These are phyloP conservation scores for Notoglanidium macrostoma DNA, from an alignment of 2,797 vertebrate species.

Conservation along the genomic window DNA sequence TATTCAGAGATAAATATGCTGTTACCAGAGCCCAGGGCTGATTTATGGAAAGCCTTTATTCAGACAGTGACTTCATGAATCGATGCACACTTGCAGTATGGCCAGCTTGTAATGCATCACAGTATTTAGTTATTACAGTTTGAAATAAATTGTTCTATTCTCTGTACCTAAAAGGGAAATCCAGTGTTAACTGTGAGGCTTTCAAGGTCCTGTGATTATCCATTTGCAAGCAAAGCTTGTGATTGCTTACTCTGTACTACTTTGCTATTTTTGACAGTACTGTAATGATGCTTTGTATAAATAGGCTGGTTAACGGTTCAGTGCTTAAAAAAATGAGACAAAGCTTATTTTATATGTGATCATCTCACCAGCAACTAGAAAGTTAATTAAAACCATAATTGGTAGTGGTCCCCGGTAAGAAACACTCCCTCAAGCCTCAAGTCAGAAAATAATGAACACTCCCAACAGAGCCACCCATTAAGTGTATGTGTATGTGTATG, in stretches of 20 bases:
- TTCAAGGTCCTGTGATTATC: slow-evolving; percentile 76
- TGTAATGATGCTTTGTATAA: slow-evolving; percentile 82
- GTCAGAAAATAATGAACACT: slow-evolving; percentile 72
- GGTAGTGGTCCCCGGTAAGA: slow-evolving; percentile 78
- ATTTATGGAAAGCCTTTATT: slow-evolving; percentile 64
- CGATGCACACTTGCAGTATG: slow-evolving; percentile 58
- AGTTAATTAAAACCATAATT: slow-evolving; percentile 88
- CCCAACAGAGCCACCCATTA: slow-evolving; percentile 57
- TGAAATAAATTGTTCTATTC: slow-evolving; percentile 77
- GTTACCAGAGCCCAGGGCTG: slow-evolving; percentile 62
- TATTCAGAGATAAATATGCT: slow-evolving; percentile 64
- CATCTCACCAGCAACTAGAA: slow-evolving; percentile 80
- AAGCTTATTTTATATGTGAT: slow-evolving; percentile 81
- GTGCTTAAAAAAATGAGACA: slow-evolving; percentile 70
- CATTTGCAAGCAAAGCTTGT: slow-evolving; percentile 74
- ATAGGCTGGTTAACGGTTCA: slow-evolving; percentile 79
- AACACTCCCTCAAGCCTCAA: slow-evolving; percentile 72
- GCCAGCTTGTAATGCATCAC: slow-evolving; percentile 72
- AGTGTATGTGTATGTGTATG: neutral
- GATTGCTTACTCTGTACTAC: slow-evolving; percentile 85
- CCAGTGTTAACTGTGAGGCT: slow-evolving; percentile 72
- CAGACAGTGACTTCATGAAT: slow-evolving; percentile 58
- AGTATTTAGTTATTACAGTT: slow-evolving; percentile 80
- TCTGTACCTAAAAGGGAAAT: slow-evolving; percentile 73
- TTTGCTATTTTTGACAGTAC: slow-evolving; percentile 82